Evolutionary conservation across 2,888 invertebrate species (phyloP).

Genomic region (Himalopsyche tibetana): DNA sequence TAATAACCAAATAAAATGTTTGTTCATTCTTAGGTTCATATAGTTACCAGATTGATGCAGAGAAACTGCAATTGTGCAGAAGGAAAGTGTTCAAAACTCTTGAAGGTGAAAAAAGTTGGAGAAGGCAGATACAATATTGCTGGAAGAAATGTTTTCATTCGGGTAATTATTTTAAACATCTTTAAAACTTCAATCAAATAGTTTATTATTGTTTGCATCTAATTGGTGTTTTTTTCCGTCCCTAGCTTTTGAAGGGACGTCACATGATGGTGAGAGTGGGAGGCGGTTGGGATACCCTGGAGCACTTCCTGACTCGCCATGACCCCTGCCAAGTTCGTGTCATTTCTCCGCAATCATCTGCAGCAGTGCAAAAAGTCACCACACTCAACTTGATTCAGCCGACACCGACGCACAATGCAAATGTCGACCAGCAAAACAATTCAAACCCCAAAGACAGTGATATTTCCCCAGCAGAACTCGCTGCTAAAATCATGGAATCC

Average conservation of each 20-base stretch:
- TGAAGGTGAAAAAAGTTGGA: slow-evolving; percentile 87
- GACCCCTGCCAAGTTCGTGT: slow-evolving; percentile 89
- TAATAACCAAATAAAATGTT: not conserved
- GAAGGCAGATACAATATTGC: slow-evolving; percentile 93
- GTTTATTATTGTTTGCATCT: not conserved
- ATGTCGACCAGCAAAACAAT: slow-evolving; percentile 67
- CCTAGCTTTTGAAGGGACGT: slow-evolving; percentile 90
- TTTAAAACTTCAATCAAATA: not conserved
- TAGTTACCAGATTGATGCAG: slow-evolving; percentile 84
- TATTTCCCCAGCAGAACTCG: slow-evolving; percentile 63
- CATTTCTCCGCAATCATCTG: slow-evolving; percentile 73
- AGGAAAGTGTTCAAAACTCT: slow-evolving; percentile 83
- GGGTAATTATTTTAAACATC: slow-evolving; percentile 78
- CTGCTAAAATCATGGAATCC: slow-evolving; percentile 33
- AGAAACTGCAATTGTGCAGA: slow-evolving; percentile 85
- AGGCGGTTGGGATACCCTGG: slow-evolving; percentile 95
- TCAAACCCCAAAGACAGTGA: slow-evolving; percentile 62
- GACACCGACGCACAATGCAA: slow-evolving; percentile 55
- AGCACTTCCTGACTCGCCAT: slow-evolving; percentile 92
- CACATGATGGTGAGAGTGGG: slow-evolving; percentile 98
- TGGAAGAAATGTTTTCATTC: slow-evolving; percentile 90
- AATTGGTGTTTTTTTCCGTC: slow-evolving; percentile 61
- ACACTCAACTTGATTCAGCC: slow-evolving; percentile 62
- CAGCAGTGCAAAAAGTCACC: slow-evolving; percentile 67
- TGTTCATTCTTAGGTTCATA: slow-evolving; percentile 76